Conservation (phyloP, 2,888 invertebrate genomes). For the Drosophila atripex region DNA sequence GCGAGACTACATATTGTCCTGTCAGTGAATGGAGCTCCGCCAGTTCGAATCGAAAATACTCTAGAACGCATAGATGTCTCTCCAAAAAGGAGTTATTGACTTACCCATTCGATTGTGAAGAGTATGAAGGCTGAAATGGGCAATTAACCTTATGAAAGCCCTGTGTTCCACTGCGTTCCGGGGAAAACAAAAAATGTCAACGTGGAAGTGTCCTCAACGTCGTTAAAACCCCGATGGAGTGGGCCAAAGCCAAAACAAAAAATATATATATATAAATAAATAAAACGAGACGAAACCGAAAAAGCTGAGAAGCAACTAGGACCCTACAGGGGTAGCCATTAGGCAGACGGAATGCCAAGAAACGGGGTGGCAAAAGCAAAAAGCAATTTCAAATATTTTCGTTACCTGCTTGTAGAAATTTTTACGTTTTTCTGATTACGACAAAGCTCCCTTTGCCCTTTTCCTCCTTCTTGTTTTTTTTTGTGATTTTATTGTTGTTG, state of each 20-base stretch:
- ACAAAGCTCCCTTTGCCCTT: slow-evolving; percentile 44
- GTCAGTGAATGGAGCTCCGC: not conserved
- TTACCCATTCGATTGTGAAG: slow-evolving; percentile 37
- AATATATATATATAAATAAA: slow-evolving; percentile 19
- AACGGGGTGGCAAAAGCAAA: slow-evolving; percentile 62
- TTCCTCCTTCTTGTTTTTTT: slow-evolving; percentile 5
- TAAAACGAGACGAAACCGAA: slow-evolving; percentile 51
- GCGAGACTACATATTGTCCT: slow-evolving; percentile 1
- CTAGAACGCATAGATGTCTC: slow-evolving; percentile 5
- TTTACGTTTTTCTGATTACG: slow-evolving; percentile 78
- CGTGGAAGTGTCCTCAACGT: slow-evolving; percentile 31
- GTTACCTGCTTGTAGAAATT: slow-evolving; percentile 75
- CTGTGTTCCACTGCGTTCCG: slow-evolving; percentile 3
- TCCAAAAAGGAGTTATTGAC: slow-evolving; percentile 17
- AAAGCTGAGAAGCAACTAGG: slow-evolving; percentile 41
- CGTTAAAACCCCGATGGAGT: slow-evolving; percentile 12
- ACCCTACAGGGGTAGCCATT: slow-evolving; percentile 57
- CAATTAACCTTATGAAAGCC: slow-evolving; percentile 76
- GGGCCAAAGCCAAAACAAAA: slow-evolving; percentile 4
- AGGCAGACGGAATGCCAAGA: slow-evolving; percentile 71
- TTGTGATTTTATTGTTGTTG: slow-evolving; percentile 62
- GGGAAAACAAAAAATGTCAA: slow-evolving; percentile 29
- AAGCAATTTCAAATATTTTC: slow-evolving; percentile 78
- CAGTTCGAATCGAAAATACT: slow-evolving; percentile 32
- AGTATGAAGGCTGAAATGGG: slow-evolving; percentile 55